Conservation (phyloP, 2,888 invertebrate genomes). For the Allophyes oxyacanthae region DNA sequence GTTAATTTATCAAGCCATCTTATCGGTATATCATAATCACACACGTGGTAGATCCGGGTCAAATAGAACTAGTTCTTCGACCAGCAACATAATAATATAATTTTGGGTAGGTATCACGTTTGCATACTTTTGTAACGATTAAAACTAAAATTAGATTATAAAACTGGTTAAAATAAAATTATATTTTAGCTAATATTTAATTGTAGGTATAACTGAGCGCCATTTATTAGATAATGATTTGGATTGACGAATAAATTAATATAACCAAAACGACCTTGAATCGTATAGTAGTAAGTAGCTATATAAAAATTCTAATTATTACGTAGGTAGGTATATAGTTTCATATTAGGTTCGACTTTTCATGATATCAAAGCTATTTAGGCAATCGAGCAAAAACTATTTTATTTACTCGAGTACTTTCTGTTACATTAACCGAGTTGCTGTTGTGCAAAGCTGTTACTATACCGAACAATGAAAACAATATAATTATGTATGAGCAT, state of each 20-base stretch:
- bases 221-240: conserved; percentile 37
- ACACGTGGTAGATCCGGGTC: conserved; percentile 82
- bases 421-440: conserved; percentile 23
- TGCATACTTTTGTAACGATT: conserved; percentile 53
- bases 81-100: conserved; percentile 56
- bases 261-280: conserved; percentile 44
- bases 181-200: conserved; percentile 31
- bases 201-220: conserved; percentile 26
- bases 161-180: conserved; percentile 28
- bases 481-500: conserved; percentile 44
- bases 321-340: neutral
- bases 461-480: conserved; percentile 50
- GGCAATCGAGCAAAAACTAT: conserved; percentile 26
- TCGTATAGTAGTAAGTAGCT: no score
- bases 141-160: conserved; percentile 49
- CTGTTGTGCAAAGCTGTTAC: conserved; percentile 52
- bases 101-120: conserved; percentile 48
- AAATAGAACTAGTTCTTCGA: conserved; percentile 76
- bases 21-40: conserved; percentile 44
- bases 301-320: conserved; percentile 27
- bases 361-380: conserved; percentile 8
- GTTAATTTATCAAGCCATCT: conserved; percentile 28
- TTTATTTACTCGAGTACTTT: conserved; percentile 20
- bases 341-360: conserved; percentile 12
- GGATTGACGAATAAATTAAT: conserved; percentile 34